phyloP scores from a whole-genome alignment of 1,140 invertebrate species.

The Heterodera carotae region DNA sequence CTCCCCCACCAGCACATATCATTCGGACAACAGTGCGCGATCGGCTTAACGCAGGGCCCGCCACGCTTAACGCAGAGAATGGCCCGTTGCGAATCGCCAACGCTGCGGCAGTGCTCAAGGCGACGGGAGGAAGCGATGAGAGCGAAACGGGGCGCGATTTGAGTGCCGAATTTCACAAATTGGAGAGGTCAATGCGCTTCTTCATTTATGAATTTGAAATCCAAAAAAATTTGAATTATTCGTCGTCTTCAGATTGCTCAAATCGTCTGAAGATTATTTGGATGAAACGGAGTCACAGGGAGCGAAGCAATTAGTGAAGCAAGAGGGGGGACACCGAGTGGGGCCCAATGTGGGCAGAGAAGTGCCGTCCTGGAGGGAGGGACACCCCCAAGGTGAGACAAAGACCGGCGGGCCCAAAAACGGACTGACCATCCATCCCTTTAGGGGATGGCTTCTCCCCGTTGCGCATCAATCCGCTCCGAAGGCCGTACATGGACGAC shows the following conservation, averaged over 20 bases:
- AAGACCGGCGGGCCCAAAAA: not conserved
- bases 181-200: constrained; percentile 15
- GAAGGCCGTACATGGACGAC: constrained; percentile 8
- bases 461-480: constrained; percentile 26
- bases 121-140: not conserved
- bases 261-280: constrained; percentile 25
- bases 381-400: constrained; percentile 22
- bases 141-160: constrained; percentile 9
- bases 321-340: not conserved
- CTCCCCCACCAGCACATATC: not conserved
- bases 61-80: not conserved
- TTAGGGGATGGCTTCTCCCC: constrained; percentile 27
- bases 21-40: not conserved
- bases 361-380: constrained; percentile 25
- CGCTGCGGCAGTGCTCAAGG: constrained; percentile 5
- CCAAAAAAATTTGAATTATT: not conserved
- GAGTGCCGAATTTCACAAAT: constrained; percentile 26
- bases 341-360: constrained; percentile 7
- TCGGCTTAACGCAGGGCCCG: not conserved
- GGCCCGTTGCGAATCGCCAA: constrained; percentile 14
- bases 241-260: not conserved
- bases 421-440: not conserved
- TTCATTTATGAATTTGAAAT: too few relatives aligned
- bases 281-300: constrained; percentile 2
- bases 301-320: not conserved